These are phyloP conservation scores for Melikaiella ostensackeni DNA, from an alignment of 2,888 invertebrate species.

Conservation along the genomic window DNA sequence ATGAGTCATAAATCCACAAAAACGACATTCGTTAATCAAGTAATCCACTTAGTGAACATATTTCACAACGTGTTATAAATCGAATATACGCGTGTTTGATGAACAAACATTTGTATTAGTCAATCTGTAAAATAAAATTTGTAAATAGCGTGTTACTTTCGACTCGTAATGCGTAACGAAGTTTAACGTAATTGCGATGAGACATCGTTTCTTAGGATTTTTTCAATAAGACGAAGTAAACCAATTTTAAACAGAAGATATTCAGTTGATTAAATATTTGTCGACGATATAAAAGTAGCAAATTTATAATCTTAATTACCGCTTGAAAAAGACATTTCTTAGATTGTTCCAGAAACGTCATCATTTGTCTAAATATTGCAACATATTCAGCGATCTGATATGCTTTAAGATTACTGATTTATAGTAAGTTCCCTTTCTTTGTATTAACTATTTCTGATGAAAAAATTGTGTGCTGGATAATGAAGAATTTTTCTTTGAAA, in stretches of 20 bases:
- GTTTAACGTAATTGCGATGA: neutral
- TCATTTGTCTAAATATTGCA: neutral
- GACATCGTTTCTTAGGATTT: neutral
- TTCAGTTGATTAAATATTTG: neutral
- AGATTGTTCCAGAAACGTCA: neutral
- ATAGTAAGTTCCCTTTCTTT: too few relatives aligned
- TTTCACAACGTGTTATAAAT: neutral
- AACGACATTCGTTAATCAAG: neutral
- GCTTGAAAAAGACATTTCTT: neutral
- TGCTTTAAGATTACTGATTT: neutral
- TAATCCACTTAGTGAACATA: neutral
- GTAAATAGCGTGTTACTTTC: neutral
- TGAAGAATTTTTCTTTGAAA: neutral
- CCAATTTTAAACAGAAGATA: neutral
- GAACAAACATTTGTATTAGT: slow-evolving; percentile 22
- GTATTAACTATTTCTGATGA: too few relatives aligned
- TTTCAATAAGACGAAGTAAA: neutral
- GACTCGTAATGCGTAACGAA: neutral
- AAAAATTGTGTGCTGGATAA: neutral
- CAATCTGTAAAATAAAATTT: neutral
- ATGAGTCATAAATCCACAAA: neutral
- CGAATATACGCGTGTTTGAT: neutral
- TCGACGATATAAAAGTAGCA: neutral
- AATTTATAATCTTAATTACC: neutral
- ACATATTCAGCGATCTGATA: neutral